Conservation (phyloP, 2,113 vertebrate species). For the Chaetops frenatus region DNA sequence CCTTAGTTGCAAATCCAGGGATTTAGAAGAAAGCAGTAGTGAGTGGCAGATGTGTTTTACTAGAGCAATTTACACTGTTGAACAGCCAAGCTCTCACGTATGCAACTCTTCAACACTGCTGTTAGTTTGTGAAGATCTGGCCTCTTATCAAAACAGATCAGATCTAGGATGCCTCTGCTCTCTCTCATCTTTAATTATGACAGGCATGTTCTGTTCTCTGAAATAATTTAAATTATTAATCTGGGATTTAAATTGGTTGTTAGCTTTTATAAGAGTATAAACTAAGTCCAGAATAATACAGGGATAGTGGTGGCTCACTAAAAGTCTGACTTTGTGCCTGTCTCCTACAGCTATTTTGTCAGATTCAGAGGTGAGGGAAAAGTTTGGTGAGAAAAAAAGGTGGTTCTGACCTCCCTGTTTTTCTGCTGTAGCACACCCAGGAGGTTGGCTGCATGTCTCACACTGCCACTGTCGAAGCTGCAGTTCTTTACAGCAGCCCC, state of each 20-base stretch:
- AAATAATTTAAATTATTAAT: neutral
- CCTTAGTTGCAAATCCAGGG: neutral
- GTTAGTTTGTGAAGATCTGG: neutral
- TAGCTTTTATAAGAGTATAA: neutral
- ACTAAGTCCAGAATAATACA: neutral
- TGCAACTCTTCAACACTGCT: neutral
- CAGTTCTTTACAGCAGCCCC: neutral
- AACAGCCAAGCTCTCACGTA: neutral
- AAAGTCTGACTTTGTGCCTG: neutral
- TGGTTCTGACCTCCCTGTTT: neutral
- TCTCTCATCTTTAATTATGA: neutral
- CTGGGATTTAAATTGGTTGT: neutral
- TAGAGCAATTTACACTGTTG: neutral
- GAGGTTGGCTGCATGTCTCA: neutral
- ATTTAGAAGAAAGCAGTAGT: neutral
- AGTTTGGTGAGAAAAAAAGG: neutral
- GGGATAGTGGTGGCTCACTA: neutral
- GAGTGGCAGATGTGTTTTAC: neutral
- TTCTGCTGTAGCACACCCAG: neutral
- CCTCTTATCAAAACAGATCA: neutral
- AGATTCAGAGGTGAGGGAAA: neutral
- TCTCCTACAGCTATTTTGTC: neutral
- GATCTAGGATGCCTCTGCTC: neutral
- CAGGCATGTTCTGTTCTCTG: neutral
- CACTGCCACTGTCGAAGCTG: fast-evolving